These are phyloP conservation scores for Spicauda simplicius DNA, from an alignment of 2,888 invertebrate species.

Conservation along the genomic window DNA sequence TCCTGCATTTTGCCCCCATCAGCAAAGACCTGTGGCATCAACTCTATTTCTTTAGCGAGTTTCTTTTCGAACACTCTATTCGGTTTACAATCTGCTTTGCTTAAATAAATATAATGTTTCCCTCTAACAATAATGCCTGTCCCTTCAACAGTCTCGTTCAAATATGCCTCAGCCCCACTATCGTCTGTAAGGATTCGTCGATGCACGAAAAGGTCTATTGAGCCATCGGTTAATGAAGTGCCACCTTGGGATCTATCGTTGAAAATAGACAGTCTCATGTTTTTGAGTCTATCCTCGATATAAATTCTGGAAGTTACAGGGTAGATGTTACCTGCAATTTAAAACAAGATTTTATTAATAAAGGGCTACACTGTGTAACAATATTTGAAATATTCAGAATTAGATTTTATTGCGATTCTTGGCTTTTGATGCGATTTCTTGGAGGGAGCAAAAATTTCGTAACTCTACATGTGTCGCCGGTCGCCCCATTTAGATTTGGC, in stretches of 20 bases:
- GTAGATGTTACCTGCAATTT: slow-evolving; percentile 90
- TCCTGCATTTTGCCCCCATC: slow-evolving; percentile 37
- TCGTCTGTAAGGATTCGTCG: slow-evolving; percentile 93
- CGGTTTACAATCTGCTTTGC: slow-evolving; percentile 56
- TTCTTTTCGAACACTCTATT: slow-evolving; percentile 69
- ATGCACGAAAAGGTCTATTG: slow-evolving; percentile 93
- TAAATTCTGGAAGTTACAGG: slow-evolving; percentile 94
- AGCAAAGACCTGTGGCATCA: slow-evolving; percentile 53
- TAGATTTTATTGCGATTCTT: too few species aligned
- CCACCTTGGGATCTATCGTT: slow-evolving; percentile 94
- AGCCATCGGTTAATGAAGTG: slow-evolving; percentile 88
- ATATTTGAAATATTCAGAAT: too few species aligned
- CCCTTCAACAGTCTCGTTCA: slow-evolving; percentile 58
- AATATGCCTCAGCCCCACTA: slow-evolving; percentile 56
- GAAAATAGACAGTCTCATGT: slow-evolving; percentile 85
- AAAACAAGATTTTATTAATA: background rate
- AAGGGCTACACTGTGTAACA: too few species aligned
- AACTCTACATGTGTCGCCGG: too few species aligned
- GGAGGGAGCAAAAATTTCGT: too few species aligned
- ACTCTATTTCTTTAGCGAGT: slow-evolving; percentile 63
- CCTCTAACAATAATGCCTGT: slow-evolving; percentile 56
- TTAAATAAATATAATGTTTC: slow-evolving; percentile 62
- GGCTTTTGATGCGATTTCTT: too few species aligned
- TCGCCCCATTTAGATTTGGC: too few species aligned
- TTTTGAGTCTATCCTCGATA: slow-evolving; percentile 82